Conservation (phyloP, 2,113 vertebrate genomes). For the Rallus limicola region DNA sequence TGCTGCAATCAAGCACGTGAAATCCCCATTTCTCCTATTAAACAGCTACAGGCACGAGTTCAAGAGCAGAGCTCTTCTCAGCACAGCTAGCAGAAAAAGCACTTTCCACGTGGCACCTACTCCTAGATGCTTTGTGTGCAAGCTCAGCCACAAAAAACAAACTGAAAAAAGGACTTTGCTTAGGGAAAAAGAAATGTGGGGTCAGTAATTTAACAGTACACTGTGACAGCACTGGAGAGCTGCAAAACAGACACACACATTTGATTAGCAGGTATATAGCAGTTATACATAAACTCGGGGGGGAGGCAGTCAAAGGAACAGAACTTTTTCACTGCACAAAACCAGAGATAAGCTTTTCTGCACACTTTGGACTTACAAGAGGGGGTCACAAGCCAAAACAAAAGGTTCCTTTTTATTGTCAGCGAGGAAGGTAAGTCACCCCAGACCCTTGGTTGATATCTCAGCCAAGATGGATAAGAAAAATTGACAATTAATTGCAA, state of each 20-base stretch:
- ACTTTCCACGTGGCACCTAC: background rate
- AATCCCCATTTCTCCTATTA: background rate
- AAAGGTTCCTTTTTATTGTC: background rate
- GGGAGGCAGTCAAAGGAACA: background rate
- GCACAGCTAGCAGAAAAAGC: background rate
- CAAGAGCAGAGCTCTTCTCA: background rate
- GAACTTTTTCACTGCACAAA: background rate
- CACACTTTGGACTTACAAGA: background rate
- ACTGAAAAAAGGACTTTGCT: background rate
- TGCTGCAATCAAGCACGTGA: background rate
- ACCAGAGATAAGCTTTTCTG: background rate
- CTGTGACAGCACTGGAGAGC: background rate
- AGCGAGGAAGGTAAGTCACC: background rate
- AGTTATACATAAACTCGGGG: background rate
- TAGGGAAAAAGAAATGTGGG: background rate
- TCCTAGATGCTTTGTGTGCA: background rate
- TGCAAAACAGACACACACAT: background rate
- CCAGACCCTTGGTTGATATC: background rate
- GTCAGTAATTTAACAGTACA: background rate
- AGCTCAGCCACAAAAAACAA: background rate
- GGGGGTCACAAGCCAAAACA: background rate
- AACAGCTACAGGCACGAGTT: background rate
- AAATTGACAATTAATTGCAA: background rate
- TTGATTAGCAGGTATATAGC: background rate
- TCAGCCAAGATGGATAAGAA: background rate